A percentile compares a stretch with the other conserved stretches of the same genome.
These are phyloP conservation scores for Fregata magnificens DNA, from an alignment of 2,113 vertebrate species.

Conservation along the genomic window DNA sequence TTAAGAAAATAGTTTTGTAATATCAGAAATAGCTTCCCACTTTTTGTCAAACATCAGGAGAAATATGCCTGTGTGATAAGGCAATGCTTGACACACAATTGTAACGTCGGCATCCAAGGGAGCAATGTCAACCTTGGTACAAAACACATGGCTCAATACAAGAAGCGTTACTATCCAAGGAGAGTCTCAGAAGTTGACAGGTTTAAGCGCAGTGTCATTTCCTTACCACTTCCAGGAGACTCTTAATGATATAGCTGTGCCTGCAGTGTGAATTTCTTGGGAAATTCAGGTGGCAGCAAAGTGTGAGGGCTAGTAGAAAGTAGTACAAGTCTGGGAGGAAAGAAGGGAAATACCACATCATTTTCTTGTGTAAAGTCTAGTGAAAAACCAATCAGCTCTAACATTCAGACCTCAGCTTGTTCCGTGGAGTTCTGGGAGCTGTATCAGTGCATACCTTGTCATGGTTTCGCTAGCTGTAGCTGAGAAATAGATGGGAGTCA, in stretches of 20 bases:
- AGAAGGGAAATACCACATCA: not conserved
- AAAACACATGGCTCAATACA: not conserved
- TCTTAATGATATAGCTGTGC: conserved; percentile 30
- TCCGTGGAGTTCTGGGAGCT: not conserved
- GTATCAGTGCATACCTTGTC: not conserved
- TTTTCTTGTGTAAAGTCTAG: not conserved
- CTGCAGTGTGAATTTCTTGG: not conserved
- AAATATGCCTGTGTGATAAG: not conserved
- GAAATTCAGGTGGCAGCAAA: conserved; percentile 59
- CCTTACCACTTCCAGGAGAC: conserved; percentile 57
- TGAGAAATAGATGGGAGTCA: not conserved
- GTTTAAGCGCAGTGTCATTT: not conserved
- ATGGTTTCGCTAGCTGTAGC: not conserved
- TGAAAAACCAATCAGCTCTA: not conserved
- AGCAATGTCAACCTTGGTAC: not conserved
- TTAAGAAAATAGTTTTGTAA: not conserved
- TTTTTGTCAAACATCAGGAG: not conserved
- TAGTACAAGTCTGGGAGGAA: conserved; percentile 24
- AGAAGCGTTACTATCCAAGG: not conserved
- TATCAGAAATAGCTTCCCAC: not conserved
- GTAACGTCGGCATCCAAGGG: not conserved
- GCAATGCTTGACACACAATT: not conserved
- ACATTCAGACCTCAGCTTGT: not conserved
- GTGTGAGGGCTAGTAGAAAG: conserved; percentile 55
- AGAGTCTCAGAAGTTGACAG: not conserved